Evolutionary conservation across 2,113 vertebrate species (phyloP).

Genomic region (Anarrhichthys ocellatus): DNA sequence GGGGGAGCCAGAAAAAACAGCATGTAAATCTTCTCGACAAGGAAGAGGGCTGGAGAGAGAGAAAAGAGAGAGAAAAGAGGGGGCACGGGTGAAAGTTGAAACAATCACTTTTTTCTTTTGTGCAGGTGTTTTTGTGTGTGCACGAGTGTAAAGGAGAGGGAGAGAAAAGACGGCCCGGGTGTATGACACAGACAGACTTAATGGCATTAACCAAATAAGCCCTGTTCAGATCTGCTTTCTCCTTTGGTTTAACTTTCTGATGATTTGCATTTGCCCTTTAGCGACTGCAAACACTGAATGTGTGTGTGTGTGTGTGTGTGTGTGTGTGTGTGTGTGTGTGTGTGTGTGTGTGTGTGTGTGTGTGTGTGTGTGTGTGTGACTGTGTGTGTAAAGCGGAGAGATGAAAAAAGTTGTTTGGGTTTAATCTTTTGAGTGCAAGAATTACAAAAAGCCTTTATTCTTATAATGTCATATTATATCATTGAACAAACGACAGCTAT

Average conservation of each 20-base stretch:
- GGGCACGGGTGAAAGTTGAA: constrained; percentile 67
- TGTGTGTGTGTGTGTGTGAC: constrained; percentile 37
- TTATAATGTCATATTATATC: neutral
- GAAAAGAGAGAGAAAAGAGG: constrained; percentile 32
- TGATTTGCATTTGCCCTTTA: constrained; percentile 77
- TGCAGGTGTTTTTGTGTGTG: constrained; percentile 71
- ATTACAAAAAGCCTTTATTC: neutral
- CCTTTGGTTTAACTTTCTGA: constrained; percentile 69
- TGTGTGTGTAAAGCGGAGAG: neutral
- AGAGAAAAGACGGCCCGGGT: constrained; percentile 20
- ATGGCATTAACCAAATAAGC: constrained; percentile 78
- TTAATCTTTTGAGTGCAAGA: neutral
- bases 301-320: constrained; percentile 34
- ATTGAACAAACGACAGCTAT: neutral
- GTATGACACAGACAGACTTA: constrained; percentile 61
- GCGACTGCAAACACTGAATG: constrained; percentile 21
- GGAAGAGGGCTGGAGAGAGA: constrained; percentile 49
- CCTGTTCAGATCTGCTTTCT: constrained; percentile 61
- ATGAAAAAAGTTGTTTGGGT: neutral
- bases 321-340: constrained; percentile 40
- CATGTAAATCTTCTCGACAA: constrained; percentile 77
- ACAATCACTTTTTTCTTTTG: constrained; percentile 76
- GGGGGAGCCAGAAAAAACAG: constrained; percentile 41
- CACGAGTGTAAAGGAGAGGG: constrained; percentile 22
- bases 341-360: constrained; percentile 41